Evolutionary conservation across 2,797 vertebrate genomes (phyloP).

Genomic region (Gorsachius magnificus): DNA sequence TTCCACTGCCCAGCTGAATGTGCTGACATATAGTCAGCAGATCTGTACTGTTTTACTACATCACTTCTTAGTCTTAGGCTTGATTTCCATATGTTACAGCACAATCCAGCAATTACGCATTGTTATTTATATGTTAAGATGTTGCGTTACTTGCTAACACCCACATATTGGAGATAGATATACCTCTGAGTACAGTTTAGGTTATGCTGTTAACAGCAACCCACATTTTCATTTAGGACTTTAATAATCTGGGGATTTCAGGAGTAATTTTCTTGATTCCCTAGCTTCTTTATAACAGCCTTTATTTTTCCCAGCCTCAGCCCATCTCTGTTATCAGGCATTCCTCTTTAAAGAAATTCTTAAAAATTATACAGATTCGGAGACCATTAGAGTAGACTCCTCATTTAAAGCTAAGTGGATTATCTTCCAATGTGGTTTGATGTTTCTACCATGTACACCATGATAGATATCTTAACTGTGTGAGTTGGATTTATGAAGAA

Average conservation of each 20-base stretch:
- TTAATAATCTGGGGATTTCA: neutral
- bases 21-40: neutral
- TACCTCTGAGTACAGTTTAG: neutral
- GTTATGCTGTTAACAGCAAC: neutral
- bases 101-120: neutral
- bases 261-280: neutral
- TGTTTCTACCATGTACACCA: neutral
- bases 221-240: neutral
- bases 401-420: neutral
- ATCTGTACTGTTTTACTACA: neutral
- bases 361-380: neutral
- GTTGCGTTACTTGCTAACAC: neutral
- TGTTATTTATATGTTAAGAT: neutral
- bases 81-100: neutral
- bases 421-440: neutral
- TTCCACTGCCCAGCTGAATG: neutral
- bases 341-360: neutral
- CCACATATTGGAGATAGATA: neutral
- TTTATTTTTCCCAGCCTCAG: neutral
- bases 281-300: neutral
- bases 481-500: neutral
- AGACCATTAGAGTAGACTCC: neutral
- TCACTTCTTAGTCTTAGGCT: neutral
- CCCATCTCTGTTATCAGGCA: neutral
- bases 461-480: fast-evolving